Percentiles rank a stretch among this genome's conserved stretches.
Evolutionary conservation across 2,797 vertebrate species (phyloP).

Genomic region (Mycteria americana): DNA sequence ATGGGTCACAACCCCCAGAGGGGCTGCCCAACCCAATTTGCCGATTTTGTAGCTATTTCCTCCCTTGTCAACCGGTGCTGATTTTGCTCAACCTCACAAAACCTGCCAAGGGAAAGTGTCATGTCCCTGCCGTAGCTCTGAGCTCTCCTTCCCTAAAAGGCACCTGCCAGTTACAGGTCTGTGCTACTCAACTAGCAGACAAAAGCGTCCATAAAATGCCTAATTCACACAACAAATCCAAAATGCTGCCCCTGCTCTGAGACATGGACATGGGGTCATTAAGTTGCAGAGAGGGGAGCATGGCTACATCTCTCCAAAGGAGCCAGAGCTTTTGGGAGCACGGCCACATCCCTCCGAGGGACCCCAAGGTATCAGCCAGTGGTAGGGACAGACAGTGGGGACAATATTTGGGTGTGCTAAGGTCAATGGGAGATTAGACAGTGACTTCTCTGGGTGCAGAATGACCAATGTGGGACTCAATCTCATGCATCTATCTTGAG

Average conservation of each 20-base stretch:
- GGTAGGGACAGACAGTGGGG: neutral
- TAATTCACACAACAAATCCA: neutral
- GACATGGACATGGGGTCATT: neutral
- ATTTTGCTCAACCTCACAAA: neutral
- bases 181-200: neutral
- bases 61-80: neutral
- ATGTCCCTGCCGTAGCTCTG: neutral
- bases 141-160: neutral
- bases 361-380: neutral
- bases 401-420: neutral
- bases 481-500: neutral
- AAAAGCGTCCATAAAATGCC: neutral
- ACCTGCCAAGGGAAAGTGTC: neutral
- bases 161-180: neutral
- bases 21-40: neutral
- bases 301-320: neutral
- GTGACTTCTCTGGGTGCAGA: neutral
- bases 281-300: neutral
- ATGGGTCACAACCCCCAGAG: neutral
- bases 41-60: neutral
- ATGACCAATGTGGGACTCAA: neutral
- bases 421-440: neutral
- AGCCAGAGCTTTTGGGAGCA: neutral
- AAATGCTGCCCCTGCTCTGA: neutral
- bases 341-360: accelerated